Evolutionary conservation across 1,140 invertebrate genomes (phyloP).

Genomic region (Telenomus remus): DNA sequence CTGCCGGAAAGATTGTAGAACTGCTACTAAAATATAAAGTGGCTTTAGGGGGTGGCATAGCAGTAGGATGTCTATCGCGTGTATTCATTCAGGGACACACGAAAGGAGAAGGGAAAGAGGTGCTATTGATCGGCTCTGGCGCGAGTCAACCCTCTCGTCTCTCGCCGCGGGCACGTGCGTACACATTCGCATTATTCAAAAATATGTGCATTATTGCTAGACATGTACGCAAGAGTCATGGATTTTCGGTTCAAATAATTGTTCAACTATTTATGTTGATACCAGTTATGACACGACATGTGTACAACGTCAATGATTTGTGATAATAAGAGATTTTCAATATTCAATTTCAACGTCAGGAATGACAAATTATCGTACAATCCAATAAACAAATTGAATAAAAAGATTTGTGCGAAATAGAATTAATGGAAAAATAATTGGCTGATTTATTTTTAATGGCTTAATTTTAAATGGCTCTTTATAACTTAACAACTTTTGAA

Average conservation of each 20-base stretch:
- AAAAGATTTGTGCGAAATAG: too few relatives aligned
- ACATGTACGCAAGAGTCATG: slow-evolving; percentile 14
- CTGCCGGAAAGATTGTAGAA: slow-evolving; percentile 70
- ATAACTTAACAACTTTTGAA: too few relatives aligned
- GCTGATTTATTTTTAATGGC: too few relatives aligned
- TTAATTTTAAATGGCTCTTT: too few relatives aligned
- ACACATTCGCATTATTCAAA: slow-evolving; percentile 43
- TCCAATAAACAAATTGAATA: too few relatives aligned
- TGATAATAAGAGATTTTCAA: too few relatives aligned
- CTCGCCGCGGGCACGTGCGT: slow-evolving; percentile 59
- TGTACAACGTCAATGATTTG: too few relatives aligned
- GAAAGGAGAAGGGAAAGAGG: slow-evolving; percentile 53
- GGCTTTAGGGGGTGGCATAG: slow-evolving; percentile 71
- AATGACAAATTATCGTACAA: too few relatives aligned
- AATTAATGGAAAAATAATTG: too few relatives aligned
- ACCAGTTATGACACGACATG: not conserved
- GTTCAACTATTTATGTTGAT: not conserved
- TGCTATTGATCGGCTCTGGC: slow-evolving; percentile 73
- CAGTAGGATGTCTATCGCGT: slow-evolving; percentile 71
- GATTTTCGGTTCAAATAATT: slow-evolving; percentile 6
- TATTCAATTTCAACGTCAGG: too few relatives aligned
- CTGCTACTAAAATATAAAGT: slow-evolving; percentile 75
- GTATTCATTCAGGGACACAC: slow-evolving; percentile 67
- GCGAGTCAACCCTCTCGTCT: slow-evolving; percentile 72
- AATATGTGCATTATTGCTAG: slow-evolving; percentile 38